These are phyloP conservation scores for Mactra quadrangularis DNA, from an alignment of 1,140 invertebrate species.

Conservation along the genomic window DNA sequence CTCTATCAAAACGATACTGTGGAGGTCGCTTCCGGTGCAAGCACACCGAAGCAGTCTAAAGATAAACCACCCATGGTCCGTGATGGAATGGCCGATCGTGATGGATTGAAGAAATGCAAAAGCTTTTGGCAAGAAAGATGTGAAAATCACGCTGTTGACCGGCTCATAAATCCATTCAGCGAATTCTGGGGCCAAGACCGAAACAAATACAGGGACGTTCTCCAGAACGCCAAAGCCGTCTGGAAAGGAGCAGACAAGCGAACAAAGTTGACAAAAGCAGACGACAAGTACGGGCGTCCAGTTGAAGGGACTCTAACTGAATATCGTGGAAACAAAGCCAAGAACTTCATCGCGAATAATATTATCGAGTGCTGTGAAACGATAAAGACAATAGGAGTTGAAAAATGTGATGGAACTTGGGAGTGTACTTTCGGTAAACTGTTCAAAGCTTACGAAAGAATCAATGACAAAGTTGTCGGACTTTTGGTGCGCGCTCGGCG, in stretches of 20 bases:
- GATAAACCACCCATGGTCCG: conserved; percentile 31
- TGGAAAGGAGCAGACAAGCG: conserved; percentile 86
- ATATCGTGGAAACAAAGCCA: conserved; percentile 93
- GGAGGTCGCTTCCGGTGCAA: conserved; percentile 8
- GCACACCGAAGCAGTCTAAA: neutral
- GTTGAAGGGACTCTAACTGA: conserved; percentile 95
- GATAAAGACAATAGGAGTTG: conserved; percentile 91
- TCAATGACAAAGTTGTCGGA: conserved; percentile 97
- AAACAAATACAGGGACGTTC: conserved; percentile 23
- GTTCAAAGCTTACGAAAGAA: conserved; percentile 96
- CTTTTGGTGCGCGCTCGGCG: conserved; percentile 95
- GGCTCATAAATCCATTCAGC: conserved; percentile 90
- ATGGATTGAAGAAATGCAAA: conserved; percentile 31
- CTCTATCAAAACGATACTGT: neutral
- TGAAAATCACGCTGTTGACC: conserved; percentile 88
- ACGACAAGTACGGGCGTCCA: conserved; percentile 92
- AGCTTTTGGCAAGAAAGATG: conserved; percentile 89
- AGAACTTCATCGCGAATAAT: conserved; percentile 93
- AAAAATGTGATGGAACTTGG: conserved; percentile 84
- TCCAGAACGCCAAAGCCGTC: conserved; percentile 88
- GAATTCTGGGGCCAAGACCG: conserved; percentile 52
- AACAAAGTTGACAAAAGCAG: conserved; percentile 90
- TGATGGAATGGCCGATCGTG: conserved; percentile 35
- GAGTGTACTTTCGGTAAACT: conserved; percentile 95
- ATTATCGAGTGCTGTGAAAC: conserved; percentile 96